Evolutionary conservation across 1,140 invertebrate genomes (phyloP).

Genomic region (Galleria mellonella): DNA sequence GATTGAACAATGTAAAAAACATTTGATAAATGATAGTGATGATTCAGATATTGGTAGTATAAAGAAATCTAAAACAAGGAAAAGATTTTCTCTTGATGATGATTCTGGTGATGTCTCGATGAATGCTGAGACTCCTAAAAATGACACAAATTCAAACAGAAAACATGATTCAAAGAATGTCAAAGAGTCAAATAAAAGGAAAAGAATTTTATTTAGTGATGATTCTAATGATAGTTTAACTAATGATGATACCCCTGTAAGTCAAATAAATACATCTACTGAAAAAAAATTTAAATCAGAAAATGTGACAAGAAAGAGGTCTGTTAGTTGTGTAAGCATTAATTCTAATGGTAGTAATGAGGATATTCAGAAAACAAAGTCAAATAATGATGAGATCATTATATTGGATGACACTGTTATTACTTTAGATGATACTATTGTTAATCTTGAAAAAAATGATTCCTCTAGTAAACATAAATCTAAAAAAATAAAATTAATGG

Average conservation of each 20-base stretch:
- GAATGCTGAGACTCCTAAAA: too few species aligned
- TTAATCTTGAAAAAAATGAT: not conserved
- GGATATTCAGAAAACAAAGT: too few species aligned
- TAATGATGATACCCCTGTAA: constrained; percentile 2
- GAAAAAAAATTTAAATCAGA: not conserved
- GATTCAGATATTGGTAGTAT: too few species aligned
- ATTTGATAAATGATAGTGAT: too few species aligned
- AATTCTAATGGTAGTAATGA: too few species aligned
- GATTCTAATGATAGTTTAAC: not conserved
- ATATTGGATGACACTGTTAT: too few species aligned
- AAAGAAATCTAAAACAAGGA: not conserved
- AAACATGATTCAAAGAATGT: not conserved
- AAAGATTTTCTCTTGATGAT: not conserved
- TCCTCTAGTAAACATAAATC: not conserved
- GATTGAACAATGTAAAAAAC: too few species aligned
- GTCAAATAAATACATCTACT: not conserved
- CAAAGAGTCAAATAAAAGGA: too few species aligned
- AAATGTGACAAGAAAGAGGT: not conserved
- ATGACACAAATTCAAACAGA: not conserved
- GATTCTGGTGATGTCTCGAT: too few species aligned
- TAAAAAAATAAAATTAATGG: constrained; percentile 2
- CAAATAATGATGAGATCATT: too few species aligned
- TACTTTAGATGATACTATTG: not conserved
- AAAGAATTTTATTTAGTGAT: too few species aligned
- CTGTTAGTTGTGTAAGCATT: too few species aligned